Percentiles rank a stretch among this genome's conserved stretches.
These are phyloP conservation scores for Cerastoderma edule DNA, from an alignment of 2,888 invertebrate species.

Conservation along the genomic window DNA sequence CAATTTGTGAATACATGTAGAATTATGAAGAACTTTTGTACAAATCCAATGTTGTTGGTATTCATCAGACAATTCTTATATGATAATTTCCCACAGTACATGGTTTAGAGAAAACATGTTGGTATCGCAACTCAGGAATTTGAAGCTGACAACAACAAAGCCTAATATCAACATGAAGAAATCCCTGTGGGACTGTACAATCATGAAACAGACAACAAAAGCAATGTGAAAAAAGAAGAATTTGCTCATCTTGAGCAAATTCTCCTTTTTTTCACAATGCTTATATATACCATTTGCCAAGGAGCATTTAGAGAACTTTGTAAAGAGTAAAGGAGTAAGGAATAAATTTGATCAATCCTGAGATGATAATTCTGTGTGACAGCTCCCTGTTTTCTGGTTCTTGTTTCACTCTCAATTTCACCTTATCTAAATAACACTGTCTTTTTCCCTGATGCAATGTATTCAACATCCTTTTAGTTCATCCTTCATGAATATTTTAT, in stretches of 20 bases:
- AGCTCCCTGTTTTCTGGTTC: conserved; percentile 17
- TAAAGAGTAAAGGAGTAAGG: background rate
- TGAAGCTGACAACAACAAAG: no score
- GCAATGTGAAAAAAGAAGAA: no score
- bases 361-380: conserved; percentile 13
- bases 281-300: background rate
- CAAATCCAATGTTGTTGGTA: no score
- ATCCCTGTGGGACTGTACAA: no score
- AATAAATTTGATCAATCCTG: conserved; percentile 2
- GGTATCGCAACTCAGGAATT: no score
- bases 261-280: background rate
- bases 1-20: no score
- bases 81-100: no score
- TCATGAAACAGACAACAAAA: no score
- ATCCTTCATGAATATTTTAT: conserved; percentile 17
- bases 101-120: no score
- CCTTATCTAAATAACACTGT: conserved; percentile 14
- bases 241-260: background rate
- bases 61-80: no score
- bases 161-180: no score
- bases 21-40: no score
- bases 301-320: background rate
- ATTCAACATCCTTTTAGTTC: conserved; percentile 16
- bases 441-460: conserved; percentile 16
- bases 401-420: conserved; percentile 4